Base-by-base conservation (phyloP, 2,888 invertebrate species). In the Caenorhabditis sinica region DNA sequence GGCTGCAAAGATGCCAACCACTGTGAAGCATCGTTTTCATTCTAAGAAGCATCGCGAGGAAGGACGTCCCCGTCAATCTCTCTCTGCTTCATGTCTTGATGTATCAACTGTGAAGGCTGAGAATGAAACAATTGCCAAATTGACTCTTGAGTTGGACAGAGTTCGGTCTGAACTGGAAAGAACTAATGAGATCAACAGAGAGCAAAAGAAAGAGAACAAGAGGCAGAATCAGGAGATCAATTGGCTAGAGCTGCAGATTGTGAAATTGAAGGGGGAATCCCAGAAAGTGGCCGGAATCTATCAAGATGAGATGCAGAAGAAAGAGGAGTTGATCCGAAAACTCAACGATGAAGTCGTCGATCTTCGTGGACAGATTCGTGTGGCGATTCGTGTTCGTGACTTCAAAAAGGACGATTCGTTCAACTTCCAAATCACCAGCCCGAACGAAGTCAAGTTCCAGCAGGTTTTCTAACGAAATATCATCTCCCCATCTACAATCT, bases 331-430 rank as follows among this genome's bases (percentile, higher is more conserved):
- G 33, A 74, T 83, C 25, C 69, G 88, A 3, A 36, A 74, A 20
- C 63, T 89, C 6, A 85, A 87, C 58, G 86, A 89, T 33, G 68
- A 77, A 25, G 68, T 87, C 23, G 88, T 89, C 20, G 88, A 89
- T 58, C 56, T 86, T 15, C 61, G 85, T 77, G 89, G 89, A 9
- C 85, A 87, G 40, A 88, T 89, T 33, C 75, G 89, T 6, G 88
- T 89, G 28, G 86, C 83, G 0, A 79, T 89, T 1, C 61, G 88
- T 6, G 79, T 86, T 58, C 85, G 89, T 15, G 77, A 83, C 15
- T 23, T 36, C 2, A 56, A 75, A 5, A 36, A 43, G 25, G 56
- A 53, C 1, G 23, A 13, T 2, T 33, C 51, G 20, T 43, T 23
- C 3, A 49, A 56, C 17, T 71, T 75, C 51, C 56, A 53, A 6